These are phyloP conservation scores for Alectura lathami DNA, from an alignment of 2,113 vertebrate genomes.

Conservation along the genomic window DNA sequence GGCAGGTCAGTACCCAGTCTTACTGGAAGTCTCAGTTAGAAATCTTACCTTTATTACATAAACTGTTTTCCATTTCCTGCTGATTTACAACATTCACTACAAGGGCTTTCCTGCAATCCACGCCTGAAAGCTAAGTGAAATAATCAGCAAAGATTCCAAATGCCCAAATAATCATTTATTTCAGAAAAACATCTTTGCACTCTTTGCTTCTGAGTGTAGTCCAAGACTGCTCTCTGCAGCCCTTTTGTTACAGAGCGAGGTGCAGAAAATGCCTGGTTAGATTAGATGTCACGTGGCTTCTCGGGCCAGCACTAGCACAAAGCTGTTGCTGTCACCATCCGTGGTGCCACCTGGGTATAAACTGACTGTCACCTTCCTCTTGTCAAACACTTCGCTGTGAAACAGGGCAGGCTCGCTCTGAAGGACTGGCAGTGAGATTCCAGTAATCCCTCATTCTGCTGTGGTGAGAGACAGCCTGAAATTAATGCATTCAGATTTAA, in stretches of 20 bases:
- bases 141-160: not conserved
- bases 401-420: not conserved
- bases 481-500: not conserved
- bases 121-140: not conserved
- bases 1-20: not conserved
- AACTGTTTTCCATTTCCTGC: not conserved
- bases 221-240: not conserved
- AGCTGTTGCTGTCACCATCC: not conserved
- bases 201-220: not conserved
- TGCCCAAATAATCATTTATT: not conserved
- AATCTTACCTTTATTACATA: not conserved
- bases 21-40: not conserved
- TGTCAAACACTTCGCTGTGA: not conserved
- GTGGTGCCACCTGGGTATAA: not conserved
- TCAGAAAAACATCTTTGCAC: not conserved
- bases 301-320: not conserved
- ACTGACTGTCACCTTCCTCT: not conserved
- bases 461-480: not conserved
- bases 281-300: not conserved
- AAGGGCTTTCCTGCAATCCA: not conserved
- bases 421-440: not conserved
- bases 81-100: not conserved
- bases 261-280: not conserved
- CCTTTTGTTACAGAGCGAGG: not conserved
- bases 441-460: not conserved